Conservation (phyloP, 2,113 vertebrate genomes). For the Rousettus leschenaultii region DNA sequence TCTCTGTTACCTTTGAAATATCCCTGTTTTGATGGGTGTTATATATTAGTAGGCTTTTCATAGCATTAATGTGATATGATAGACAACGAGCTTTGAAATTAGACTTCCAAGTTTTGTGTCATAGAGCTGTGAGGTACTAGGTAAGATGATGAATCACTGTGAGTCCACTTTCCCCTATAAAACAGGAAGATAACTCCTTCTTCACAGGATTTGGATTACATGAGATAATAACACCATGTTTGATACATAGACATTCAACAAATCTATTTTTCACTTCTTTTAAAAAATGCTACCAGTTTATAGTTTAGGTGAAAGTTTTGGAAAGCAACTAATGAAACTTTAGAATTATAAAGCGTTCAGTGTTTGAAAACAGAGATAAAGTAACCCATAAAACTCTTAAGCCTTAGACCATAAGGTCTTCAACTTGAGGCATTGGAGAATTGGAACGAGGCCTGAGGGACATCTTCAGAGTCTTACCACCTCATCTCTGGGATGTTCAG, state of each 20-base stretch:
- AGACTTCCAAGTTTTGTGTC: background rate
- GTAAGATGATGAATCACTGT: background rate
- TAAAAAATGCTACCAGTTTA: background rate
- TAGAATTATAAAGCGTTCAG: background rate
- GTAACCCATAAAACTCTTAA: background rate
- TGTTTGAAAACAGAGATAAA: background rate
- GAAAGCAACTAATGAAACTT: background rate
- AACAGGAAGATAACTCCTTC: background rate
- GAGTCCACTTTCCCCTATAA: background rate
- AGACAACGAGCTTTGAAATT: background rate
- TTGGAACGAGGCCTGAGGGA: background rate
- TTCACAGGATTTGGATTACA: background rate
- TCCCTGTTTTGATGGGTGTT: background rate
- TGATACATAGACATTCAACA: background rate
- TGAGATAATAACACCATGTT: background rate
- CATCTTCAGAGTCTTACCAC: background rate
- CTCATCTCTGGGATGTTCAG: background rate
- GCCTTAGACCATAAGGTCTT: background rate
- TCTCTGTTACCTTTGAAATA: background rate
- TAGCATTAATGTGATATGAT: background rate
- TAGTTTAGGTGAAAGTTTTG: background rate
- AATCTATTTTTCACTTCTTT: slow-evolving; percentile 1
- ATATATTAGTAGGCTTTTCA: background rate
- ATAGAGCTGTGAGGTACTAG: background rate
- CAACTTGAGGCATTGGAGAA: background rate